Conservation (phyloP, 1,140 invertebrate species). For the Monomorium pharaonis region DNA sequence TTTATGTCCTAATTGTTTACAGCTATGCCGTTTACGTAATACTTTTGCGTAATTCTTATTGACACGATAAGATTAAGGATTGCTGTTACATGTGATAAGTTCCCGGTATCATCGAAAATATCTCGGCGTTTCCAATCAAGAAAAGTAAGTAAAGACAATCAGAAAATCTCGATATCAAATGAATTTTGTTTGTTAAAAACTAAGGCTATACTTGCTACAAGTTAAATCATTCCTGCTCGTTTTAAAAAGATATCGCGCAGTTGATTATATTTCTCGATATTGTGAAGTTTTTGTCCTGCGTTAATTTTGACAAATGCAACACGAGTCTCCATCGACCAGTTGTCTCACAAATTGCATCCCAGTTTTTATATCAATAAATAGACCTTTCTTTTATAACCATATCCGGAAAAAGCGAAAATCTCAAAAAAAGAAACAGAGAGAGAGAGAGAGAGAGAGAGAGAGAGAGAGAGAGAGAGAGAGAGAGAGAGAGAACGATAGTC, state of each 20-base stretch:
- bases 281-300: not conserved
- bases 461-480: too few species aligned
- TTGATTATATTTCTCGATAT: not conserved
- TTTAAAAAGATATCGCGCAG: not conserved
- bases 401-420: not conserved
- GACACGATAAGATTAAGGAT: not conserved
- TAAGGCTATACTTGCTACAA: not conserved
- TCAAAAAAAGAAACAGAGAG: not conserved
- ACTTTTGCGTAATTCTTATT: not conserved
- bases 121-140: not conserved
- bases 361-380: not conserved
- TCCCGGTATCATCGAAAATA: not conserved
- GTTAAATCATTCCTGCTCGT: not conserved
- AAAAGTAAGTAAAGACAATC: not conserved
- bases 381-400: not conserved
- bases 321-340: not conserved
- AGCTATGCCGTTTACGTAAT: not conserved
- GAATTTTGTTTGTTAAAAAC: not conserved
- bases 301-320: not conserved
- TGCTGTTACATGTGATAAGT: not conserved
- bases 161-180: not conserved
- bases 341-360: not conserved
- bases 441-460: too few species aligned
- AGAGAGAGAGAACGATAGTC: too few species aligned
- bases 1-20: constrained; percentile 1